A percentile compares a stretch with the other conserved stretches of the same genome.
phyloP scores from a whole-genome alignment of 2,888 invertebrate genomes.

The Aphodius sticticus region DNA sequence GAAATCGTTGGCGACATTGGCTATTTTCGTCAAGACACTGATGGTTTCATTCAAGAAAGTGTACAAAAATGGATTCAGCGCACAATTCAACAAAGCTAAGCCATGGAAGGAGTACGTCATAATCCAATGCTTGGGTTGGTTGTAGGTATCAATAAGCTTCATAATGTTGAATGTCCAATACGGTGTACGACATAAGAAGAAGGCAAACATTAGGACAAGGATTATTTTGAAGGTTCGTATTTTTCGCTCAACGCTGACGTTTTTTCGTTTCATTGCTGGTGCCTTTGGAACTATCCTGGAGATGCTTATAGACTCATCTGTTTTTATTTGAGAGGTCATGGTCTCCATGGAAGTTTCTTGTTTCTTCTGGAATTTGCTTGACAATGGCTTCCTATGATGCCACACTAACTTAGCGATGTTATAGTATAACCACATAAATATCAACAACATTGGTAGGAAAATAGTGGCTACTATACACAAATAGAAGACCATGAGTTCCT shows the following conservation, averaged over 20 bases:
- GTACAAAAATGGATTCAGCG: slow-evolving; percentile 68
- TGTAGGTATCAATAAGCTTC: slow-evolving; percentile 53
- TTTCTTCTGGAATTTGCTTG: slow-evolving; percentile 47
- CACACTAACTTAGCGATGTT: slow-evolving; percentile 64
- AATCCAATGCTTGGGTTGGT: slow-evolving; percentile 55
- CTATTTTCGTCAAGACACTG: slow-evolving; percentile 44
- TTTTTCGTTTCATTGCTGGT: slow-evolving; percentile 43
- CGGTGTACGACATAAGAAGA: slow-evolving; percentile 64
- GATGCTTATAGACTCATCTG: slow-evolving; percentile 12
- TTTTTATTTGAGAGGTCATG: slow-evolving; percentile 33
- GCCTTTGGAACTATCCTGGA: background rate
- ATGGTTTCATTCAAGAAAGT: slow-evolving; percentile 66
- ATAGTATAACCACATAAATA: slow-evolving; percentile 63
- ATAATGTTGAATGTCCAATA: slow-evolving; percentile 64
- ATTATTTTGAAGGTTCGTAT: slow-evolving; percentile 67
- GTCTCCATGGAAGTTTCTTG: slow-evolving; percentile 37
- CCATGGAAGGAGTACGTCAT: slow-evolving; percentile 62
- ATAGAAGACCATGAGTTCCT: slow-evolving; percentile 49
- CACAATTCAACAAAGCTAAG: slow-evolving; percentile 64
- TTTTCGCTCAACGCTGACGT: slow-evolving; percentile 57
- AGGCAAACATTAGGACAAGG: slow-evolving; percentile 64
- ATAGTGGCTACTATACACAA: slow-evolving; percentile 54
- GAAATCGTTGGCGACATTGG: slow-evolving; percentile 49
- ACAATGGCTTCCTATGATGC: slow-evolving; percentile 58
- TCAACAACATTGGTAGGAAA: slow-evolving; percentile 61